Percentiles rank a stretch among this genome's conserved stretches.
These are phyloP conservation scores for Ecliptopera silaceata DNA, from an alignment of 2,888 invertebrate species.

Conservation along the genomic window DNA sequence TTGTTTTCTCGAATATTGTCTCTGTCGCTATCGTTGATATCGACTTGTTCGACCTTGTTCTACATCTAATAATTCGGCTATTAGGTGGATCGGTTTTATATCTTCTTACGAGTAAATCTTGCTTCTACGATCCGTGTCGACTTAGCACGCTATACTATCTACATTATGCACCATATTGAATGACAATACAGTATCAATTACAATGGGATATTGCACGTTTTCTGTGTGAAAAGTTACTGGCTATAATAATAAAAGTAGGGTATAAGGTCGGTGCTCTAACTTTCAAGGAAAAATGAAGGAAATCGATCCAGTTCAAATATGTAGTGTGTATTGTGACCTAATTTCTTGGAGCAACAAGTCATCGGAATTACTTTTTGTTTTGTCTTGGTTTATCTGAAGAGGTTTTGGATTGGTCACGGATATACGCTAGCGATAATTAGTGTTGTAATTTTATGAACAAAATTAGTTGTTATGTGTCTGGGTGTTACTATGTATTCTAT, in stretches of 20 bases:
- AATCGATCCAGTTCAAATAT: constrained; percentile 45
- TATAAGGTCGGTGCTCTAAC: constrained; percentile 49
- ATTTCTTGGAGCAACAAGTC: constrained; percentile 34
- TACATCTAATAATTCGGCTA: constrained; percentile 21
- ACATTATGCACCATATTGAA: constrained; percentile 34
- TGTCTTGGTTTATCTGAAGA: constrained; percentile 23
- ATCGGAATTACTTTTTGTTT: constrained; percentile 38
- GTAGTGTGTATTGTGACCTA: constrained; percentile 6
- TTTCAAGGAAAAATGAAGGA: constrained; percentile 43
- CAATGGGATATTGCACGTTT: constrained; percentile 22
- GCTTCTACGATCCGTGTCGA: constrained; percentile 48
- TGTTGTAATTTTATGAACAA: no score
- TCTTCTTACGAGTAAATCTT: constrained; percentile 35
- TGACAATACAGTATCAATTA: constrained; percentile 37
- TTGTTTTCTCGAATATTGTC: constrained; percentile 20
- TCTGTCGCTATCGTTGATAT: constrained; percentile 15
- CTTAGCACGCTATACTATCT: constrained; percentile 43
- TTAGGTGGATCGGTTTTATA: constrained; percentile 16
- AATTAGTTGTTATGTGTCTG: background rate
- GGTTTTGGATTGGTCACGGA: constrained; percentile 42
- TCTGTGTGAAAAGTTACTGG: constrained; percentile 34
- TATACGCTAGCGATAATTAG: constrained; percentile 29
- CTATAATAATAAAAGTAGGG: constrained; percentile 41
- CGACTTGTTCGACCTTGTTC: constrained; percentile 23
- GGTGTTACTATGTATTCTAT: background rate